Conservation (phyloP, 37 sponge, comb jelly and placozoan species). For the Aphrocallistes beatrix region DNA sequence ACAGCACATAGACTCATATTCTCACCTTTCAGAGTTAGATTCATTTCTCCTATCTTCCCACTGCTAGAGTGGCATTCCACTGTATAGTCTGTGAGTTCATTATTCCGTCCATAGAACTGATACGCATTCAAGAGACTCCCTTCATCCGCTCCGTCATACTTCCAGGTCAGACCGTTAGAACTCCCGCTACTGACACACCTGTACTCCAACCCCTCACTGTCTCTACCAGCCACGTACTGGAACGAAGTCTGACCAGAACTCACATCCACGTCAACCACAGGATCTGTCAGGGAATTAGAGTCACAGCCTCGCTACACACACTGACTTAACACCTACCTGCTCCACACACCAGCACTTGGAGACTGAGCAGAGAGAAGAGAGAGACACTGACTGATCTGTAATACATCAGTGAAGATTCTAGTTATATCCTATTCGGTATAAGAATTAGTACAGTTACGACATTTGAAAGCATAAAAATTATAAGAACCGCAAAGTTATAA, state of each 20-base stretch:
- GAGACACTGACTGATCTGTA: too few relatives aligned
- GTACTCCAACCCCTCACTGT: not conserved
- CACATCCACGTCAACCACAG: not conserved
- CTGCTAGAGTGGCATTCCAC: not conserved
- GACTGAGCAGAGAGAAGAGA: too few relatives aligned
- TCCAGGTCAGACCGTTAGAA: not conserved
- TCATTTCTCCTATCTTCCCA: not conserved
- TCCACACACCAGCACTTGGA: too few relatives aligned
- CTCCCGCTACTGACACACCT: not conserved
- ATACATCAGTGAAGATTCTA: too few relatives aligned
- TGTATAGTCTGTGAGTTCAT: not conserved
- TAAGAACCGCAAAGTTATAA: too few relatives aligned
- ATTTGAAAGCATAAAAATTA: too few relatives aligned
- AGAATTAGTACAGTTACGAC: too few relatives aligned
- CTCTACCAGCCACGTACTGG: not conserved
- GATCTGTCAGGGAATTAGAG: too few relatives aligned
- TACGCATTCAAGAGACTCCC: not conserved
- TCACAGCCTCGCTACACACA: too few relatives aligned
- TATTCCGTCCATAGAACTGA: not conserved
- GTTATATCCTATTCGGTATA: too few relatives aligned
- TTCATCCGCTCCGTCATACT: not conserved
- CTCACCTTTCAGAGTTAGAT: not conserved
- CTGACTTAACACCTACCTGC: too few relatives aligned
- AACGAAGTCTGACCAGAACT: not conserved
- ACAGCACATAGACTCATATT: not conserved